Evolutionary conservation across 92 coral and sea anemone genomes (phyloP), one percentile per base, ranked within the genome.

Genomic region (Pocillopora grandis): DNA sequence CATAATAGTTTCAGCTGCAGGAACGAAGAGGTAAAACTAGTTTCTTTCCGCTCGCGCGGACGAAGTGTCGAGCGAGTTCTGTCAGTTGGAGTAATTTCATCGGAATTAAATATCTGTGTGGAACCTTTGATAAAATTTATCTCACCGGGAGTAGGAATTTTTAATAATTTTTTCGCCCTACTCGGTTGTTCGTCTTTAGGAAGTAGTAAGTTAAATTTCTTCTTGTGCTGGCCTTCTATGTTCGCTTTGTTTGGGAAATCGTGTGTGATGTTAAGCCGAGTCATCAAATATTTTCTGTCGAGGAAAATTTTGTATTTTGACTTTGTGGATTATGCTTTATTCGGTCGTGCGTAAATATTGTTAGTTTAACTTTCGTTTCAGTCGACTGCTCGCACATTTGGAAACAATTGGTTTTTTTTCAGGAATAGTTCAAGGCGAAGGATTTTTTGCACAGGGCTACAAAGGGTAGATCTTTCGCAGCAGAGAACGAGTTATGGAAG

Each of bases 1-100:
- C 61, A 92, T 89, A 91, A 91, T 91, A 91, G 93, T 93, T 86
- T 89, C 88, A 87, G 87, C 90, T 91, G 94, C 76, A 49, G n/a
- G 56, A 66, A n/a, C 76, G 77, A 77, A 69, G 35, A 31, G 11
- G 69, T 76, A 67, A 84, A 36, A 66, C 58, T 66, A 35, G 62
- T 11, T 56, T 42, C 76, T 65, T 84, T 77, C 82, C 82, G 88
- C 67, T 76, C 76, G 59, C 57, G 27, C 74, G 79, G 33, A 18
- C 71, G 58, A 59, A 52, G 66, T 42, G 13, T 3, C 4, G 52
- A 5, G 20, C 73, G 48, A 82, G 60, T 82, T 75, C 79, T 23
- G 21, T 27, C 80, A 73, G 77, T 75, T 65, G 58, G 85, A 63
- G 86, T 62, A 74, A 83, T 83, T 83, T 73, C 72, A 33, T 83